A percentile compares a stretch with the other conserved stretches of the same genome.
phyloP scores from a whole-genome alignment of 2,797 vertebrate genomes.

The Atherinosoma microstoma region DNA sequence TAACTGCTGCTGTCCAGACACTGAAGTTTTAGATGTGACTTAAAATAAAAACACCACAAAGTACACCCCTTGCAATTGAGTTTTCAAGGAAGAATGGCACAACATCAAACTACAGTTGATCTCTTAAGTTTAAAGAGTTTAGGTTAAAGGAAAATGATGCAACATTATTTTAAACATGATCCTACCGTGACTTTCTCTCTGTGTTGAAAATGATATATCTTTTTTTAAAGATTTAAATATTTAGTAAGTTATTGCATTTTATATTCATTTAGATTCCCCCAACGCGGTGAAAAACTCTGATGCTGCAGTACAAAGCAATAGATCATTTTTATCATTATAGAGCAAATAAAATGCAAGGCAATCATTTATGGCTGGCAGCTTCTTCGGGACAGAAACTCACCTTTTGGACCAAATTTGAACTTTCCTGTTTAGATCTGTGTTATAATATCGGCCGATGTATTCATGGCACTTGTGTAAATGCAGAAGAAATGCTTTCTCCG shows the following conservation, averaged over 20 bases:
- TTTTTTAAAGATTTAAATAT: background rate
- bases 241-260: background rate
- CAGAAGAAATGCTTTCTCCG: slow-evolving; percentile 48
- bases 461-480: slow-evolving; percentile 51
- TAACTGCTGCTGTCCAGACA: background rate
- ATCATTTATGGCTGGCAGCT: slow-evolving; percentile 8
- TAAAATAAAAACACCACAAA: background rate
- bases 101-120: background rate
- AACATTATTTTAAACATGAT: background rate
- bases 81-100: background rate
- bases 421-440: slow-evolving; percentile 45
- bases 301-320: slow-evolving; percentile 18
- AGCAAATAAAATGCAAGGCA: slow-evolving; percentile 30
- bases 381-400: slow-evolving; percentile 39
- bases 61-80: background rate
- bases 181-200: background rate
- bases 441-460: slow-evolving; percentile 53
- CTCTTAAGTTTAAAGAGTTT: background rate
- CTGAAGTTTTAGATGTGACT: background rate
- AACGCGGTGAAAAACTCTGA: slow-evolving; percentile 5
- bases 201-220: background rate
- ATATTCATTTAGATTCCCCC: too few relatives aligned
- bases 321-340: slow-evolving; percentile 24
- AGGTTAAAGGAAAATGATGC: too few relatives aligned
- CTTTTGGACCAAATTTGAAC: slow-evolving; percentile 56